Evolutionary conservation across 1,140 invertebrate species (phyloP).

Genomic region (Battus philenor): DNA sequence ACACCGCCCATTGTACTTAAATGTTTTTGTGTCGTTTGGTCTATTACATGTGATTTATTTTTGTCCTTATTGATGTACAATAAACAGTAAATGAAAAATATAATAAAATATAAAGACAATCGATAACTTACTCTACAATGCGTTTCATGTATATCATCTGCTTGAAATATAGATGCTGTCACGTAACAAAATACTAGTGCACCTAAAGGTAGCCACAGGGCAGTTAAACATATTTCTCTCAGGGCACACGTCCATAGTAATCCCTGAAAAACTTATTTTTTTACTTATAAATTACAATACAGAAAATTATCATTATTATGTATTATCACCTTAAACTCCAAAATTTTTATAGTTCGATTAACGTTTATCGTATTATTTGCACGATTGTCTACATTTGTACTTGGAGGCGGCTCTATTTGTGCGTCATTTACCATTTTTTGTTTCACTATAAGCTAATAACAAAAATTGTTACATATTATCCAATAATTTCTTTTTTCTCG

Average conservation of each 20-base stretch:
- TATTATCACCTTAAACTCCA: constrained; percentile 57
- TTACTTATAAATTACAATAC: constrained; percentile 14
- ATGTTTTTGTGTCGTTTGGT: too few species aligned
- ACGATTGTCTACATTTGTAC: constrained; percentile 39
- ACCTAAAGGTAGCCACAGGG: constrained; percentile 87
- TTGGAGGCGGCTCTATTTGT: constrained; percentile 60
- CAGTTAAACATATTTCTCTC: constrained; percentile 85
- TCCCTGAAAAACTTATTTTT: constrained; percentile 45
- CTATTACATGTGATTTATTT: too few species aligned
- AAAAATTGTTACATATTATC: constrained; percentile 26
- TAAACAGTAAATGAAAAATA: too few species aligned
- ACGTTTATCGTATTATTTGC: constrained; percentile 45
- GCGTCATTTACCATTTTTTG: constrained; percentile 70
- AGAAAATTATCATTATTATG: constrained; percentile 7
- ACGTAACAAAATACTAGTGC: constrained; percentile 90
- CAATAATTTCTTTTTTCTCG: constrained; percentile 14
- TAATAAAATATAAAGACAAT: too few species aligned
- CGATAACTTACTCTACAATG: constrained; percentile 92
- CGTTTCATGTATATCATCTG: constrained; percentile 94
- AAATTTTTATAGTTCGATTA: constrained; percentile 42
- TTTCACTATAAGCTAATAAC: constrained; percentile 30
- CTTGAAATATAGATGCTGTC: constrained; percentile 91
- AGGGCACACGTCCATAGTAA: constrained; percentile 74
- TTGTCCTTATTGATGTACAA: too few species aligned
- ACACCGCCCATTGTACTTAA: too few species aligned